Base-by-base conservation (phyloP, 2,888 invertebrate species). In the Caenorhabditis angaria region DNA sequence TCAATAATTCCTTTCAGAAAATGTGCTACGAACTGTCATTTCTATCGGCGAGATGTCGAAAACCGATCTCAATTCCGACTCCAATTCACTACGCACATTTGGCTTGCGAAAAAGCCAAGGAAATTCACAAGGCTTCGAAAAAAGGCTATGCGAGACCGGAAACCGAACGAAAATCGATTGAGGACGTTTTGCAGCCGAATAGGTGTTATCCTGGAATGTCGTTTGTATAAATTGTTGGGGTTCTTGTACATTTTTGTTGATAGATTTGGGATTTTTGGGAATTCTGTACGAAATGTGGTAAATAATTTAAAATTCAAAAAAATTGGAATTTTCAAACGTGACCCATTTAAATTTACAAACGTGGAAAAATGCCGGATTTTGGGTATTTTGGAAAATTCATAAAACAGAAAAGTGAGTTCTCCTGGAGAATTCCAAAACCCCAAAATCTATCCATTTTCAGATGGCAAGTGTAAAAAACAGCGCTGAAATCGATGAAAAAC, bases 81-180 rank as follows among this genome's bases (percentile, higher is more conserved):
- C 97, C 97, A 56, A 95, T 96, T 10, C 96, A 96, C 90, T 97
- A 97, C 90, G 99, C 99, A 78, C 99, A 99, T 91, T 91, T 99
- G 80, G 97, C 99, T 69, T 99, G 99, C 68, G 97, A 99, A 91
- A 91, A 99, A 84, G 99, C 99, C 78, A 92, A 99, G 28, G 80
- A 83, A 58, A 32, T 65, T 3, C 76, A 77, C 48, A 53, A 53
- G 20, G 57, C 66, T 8, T 10, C 5, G 24, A 47, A 47, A 18
- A 1, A 4, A 14, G 47, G 35, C n/a, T 14, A 41, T 41, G 41
- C 41, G 41, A 12, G 10, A 32, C 18, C 35, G 18, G 20, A 22
- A n/a, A 18, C 18, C 24, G 28, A 56, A 20, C n/a, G 35, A 10
- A 5, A 22, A 4, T 14, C 27, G 0, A 64, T 71, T 24, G 71